Percentiles rank a stretch among this genome's conserved stretches.
Conservation (phyloP, 2,113 vertebrate species). For the Poeciliopsis turrubarensis region DNA sequence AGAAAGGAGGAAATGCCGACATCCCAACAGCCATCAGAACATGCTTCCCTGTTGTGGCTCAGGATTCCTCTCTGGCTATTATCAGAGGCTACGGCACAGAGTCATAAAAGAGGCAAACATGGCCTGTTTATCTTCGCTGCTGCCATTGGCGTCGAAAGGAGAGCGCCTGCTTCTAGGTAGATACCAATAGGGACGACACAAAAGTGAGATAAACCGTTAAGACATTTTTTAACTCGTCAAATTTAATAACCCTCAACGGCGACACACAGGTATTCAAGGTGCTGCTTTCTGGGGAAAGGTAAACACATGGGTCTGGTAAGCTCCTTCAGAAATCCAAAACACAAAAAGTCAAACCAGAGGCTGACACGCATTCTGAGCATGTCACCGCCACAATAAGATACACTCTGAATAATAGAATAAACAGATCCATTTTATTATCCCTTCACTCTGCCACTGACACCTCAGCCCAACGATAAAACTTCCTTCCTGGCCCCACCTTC, state of each 20-base stretch:
- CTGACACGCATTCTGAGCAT: conserved; percentile 76
- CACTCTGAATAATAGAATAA: conserved; percentile 82
- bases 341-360: conserved; percentile 54
- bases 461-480: conserved; percentile 58
- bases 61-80: conserved; percentile 74
- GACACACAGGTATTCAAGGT: conserved; percentile 73
- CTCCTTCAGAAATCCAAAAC: conserved; percentile 48
- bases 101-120: conserved; percentile 60
- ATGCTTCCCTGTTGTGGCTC: conserved; percentile 31
- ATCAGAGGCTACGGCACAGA: conserved; percentile 59
- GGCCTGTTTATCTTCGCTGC: conserved; percentile 73
- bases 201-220: conserved; percentile 77
- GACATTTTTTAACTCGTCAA: conserved; percentile 75
- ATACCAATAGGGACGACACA: conserved; percentile 65
- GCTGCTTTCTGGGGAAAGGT: conserved; percentile 62
- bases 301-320: conserved; percentile 80
- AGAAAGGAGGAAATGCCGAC: conserved; percentile 57
- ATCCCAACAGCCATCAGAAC: conserved; percentile 54
- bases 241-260: conserved; percentile 81
- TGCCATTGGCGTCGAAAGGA: conserved; percentile 50
- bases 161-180: conserved; percentile 66
- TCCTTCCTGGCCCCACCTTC: conserved; percentile 48
- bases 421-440: conserved; percentile 69
- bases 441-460: conserved; percentile 60
- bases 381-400: conserved; percentile 77